Conservation (phyloP, 2,888 invertebrate species). For the Caenorhabditis sulstoni region DNA sequence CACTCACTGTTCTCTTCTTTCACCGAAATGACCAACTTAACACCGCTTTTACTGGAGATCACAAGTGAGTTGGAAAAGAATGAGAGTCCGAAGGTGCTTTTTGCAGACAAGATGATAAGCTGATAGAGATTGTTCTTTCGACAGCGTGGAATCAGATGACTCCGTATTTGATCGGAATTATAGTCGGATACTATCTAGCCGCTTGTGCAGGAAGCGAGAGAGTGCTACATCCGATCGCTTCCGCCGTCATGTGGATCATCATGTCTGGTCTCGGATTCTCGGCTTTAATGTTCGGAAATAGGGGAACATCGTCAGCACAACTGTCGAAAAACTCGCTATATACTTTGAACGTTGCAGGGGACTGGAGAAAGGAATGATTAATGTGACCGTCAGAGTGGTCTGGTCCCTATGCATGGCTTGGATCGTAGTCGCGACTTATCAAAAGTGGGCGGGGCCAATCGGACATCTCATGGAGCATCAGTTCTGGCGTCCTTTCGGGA, state of each 20-base stretch:
- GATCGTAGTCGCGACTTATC: constrained; percentile 81
- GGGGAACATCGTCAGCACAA: constrained; percentile 2
- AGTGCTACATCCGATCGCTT: constrained; percentile 23
- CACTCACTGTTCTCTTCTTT: constrained; percentile 10
- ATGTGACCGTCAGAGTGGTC: constrained; percentile 72
- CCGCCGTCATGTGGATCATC: constrained; percentile 20
- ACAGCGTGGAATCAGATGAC: constrained; percentile 47
- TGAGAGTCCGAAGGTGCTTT: no score
- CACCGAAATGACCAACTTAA: neutral
- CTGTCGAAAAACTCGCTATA: neutral
- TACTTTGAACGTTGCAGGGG: constrained; percentile 24
- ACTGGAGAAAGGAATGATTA: constrained; percentile 15
- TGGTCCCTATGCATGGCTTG: constrained; percentile 81
- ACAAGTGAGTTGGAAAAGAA: constrained; percentile 4
- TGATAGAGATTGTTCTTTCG: constrained; percentile 31
- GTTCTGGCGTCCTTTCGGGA: constrained; percentile 89
- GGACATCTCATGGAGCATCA: constrained; percentile 89
- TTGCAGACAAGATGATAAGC: constrained; percentile 21
- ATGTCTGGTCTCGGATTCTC: neutral
- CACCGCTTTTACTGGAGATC: constrained; percentile 36
- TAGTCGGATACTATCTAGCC: constrained; percentile 31
- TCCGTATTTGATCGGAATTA: constrained; percentile 34
- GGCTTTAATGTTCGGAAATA: constrained; percentile 8
- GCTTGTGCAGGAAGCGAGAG: neutral
- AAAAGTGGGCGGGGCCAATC: constrained; percentile 82